Evolutionary conservation across 1,140 invertebrate species (phyloP).

Genomic region (Arctopsyche grandis): DNA sequence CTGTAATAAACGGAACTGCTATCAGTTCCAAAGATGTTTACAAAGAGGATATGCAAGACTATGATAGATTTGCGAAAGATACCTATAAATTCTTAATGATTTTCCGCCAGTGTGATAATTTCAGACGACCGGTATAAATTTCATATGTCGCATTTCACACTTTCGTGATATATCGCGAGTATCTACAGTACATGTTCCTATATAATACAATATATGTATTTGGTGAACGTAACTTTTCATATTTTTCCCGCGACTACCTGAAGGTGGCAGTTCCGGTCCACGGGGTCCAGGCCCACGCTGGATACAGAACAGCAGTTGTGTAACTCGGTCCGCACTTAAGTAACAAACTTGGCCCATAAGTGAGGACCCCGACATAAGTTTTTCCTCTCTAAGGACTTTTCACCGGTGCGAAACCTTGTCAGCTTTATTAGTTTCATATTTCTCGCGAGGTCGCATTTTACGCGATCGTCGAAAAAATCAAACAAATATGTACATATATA

Average conservation of each 20-base stretch:
- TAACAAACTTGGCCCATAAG: constrained; percentile 35
- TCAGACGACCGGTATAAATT: too few relatives aligned
- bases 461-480: neutral
- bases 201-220: too few relatives aligned
- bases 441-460: constrained; percentile 13
- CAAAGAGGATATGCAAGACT: too few relatives aligned
- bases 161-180: too few relatives aligned
- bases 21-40: too few relatives aligned
- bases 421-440: constrained; percentile 50
- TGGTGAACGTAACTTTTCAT: neutral
- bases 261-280: constrained; percentile 29
- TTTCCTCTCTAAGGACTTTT: constrained; percentile 30
- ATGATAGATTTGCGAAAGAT: too few relatives aligned
- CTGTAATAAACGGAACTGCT: too few relatives aligned
- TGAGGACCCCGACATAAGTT: neutral
- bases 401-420: constrained; percentile 33
- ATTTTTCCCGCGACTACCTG: neutral
- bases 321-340: constrained; percentile 42
- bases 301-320: constrained; percentile 50
- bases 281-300: constrained; percentile 20
- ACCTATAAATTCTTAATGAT: too few relatives aligned
- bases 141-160: too few relatives aligned
- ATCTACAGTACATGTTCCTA: too few relatives aligned
- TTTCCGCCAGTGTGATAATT: too few relatives aligned
- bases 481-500: neutral